Evolutionary conservation across 2,888 invertebrate genomes (phyloP), one percentile per base, ranked within the genome.

Genomic region (Eremobia ochroleuca): DNA sequence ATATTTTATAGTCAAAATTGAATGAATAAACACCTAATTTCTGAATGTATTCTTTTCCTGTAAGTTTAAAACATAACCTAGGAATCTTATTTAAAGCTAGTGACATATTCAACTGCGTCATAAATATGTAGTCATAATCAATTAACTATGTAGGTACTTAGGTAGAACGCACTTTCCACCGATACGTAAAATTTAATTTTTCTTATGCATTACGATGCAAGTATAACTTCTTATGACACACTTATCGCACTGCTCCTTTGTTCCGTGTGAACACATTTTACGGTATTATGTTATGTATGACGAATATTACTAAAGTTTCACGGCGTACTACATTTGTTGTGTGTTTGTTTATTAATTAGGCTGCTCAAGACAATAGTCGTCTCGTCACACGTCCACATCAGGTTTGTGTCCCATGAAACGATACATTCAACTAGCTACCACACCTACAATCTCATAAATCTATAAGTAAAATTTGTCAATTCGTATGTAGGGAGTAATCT

Each of bases 161-260:
- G 2, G 6, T 46, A 40, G 11, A 21, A 73, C 34, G 21, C 8
- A 73, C 15, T 34, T 73, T 15, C 37, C 15, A 37, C 15, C 15
- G 21, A 64, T 18, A 64, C 37, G 18, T 28, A 73, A 21, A 28
- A 11, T 34, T 18, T 1, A 4, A 21, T 62, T 52, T 43, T n/a
- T 31, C 5, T 61, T 37, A 28, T 18, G 8, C 28, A 25, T 43
- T 55, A 46, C 37, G 25, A 58, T 40, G 77, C 58, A 40, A 77
- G 11, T 59, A 6, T 28, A 67, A 67, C 28, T 67, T 43, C 31
- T 52, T 62, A 43, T 62, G n/a, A 61, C 77, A 77, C 66, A 67
- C 28, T 49, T 73, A 43, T 2, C 9, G n/a, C n/a, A 59, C 25
- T 55, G 61, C 18, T 43, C 6, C 28, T 46, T 64, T 64, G 55